Evolutionary conservation across 2,797 vertebrate genomes (phyloP), one percentile per base, ranked within the genome.

Genomic region (Enteromius anoplus): DNA sequence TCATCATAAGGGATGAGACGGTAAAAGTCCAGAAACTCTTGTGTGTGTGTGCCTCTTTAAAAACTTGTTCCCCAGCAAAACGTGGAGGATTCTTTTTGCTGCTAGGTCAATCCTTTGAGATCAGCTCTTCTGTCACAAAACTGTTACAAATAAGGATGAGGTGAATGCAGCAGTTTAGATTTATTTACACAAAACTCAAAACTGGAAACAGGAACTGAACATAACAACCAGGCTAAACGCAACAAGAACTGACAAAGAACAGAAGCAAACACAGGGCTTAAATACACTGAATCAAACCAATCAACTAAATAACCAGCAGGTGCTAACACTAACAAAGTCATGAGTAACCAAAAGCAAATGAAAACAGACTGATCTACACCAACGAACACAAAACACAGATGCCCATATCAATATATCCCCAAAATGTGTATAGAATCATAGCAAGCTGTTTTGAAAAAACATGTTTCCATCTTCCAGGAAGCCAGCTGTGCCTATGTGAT

Each of bases 401-500:
- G 5, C 66, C 11, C 15, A 64, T 32, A 32, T 17, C 5, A 42
- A 23, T 8, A 69, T 12, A 19, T 37, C 34, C 10, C 21, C n/a
- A 68, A n/a, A 68, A 6, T n/a, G 19, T 75, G 17, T 51, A 3
- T 55, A 71, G n/a, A 71, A 72, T 15, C 29, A 64, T 84, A 76
- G 49, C 11, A 8, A 40, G 42, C 3, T 0, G 6, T 64, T 73
- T 66, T 62, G 1, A 45, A 82, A 49, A 9, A 65, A 19, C 53
- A 32, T 23, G 5, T 81, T 55, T 72, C 23, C 65, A 71, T 42
- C 15, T 65, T 88, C 29, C 92, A 99, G 98, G 95, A 96, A 89
- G 96, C 96, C 92, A 94, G 90, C 90, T 99, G 98, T 82, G 96
- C 93, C 5, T 99, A 96, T 34, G 89, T 97, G 88, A 96, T 99